These are phyloP conservation scores for Heliconius ethilla DNA, from an alignment of 2,888 invertebrate species.

Conservation along the genomic window DNA sequence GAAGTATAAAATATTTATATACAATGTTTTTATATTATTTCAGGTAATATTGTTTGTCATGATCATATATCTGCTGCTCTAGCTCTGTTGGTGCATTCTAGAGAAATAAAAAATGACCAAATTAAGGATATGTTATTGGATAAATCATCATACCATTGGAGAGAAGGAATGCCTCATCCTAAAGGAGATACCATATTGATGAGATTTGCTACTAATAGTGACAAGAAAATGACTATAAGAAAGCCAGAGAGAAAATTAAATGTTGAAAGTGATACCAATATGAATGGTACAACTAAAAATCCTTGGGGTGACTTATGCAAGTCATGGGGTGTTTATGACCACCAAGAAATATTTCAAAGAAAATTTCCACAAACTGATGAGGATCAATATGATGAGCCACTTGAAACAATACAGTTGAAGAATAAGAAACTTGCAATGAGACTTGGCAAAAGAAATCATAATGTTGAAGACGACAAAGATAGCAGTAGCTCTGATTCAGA, in stretches of 20 bases:
- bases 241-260: constrained; percentile 52
- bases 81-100: constrained; percentile 82
- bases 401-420: constrained; percentile 58
- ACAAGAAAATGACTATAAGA: constrained; percentile 85
- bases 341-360: constrained; percentile 79
- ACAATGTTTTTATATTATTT: not conserved
- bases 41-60: constrained; percentile 85
- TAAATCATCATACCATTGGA: constrained; percentile 88
- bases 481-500: constrained; percentile 78
- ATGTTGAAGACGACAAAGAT: constrained; percentile 66
- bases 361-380: constrained; percentile 62
- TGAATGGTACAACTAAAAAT: constrained; percentile 80
- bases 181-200: constrained; percentile 87
- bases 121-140: constrained; percentile 65
- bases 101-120: constrained; percentile 70
- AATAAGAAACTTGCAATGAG: constrained; percentile 72
- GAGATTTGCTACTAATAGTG: constrained; percentile 88
- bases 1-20: constrained; percentile 1
- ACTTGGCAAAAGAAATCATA: constrained; percentile 64
- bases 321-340: constrained; percentile 86
- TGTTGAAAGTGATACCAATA: constrained; percentile 55
- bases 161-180: constrained; percentile 85
- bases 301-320: constrained; percentile 88
- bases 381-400: constrained; percentile 55
- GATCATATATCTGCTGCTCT: constrained; percentile 83